Percentiles rank a stretch among this genome's conserved stretches.
Evolutionary conservation across 2,113 vertebrate species (phyloP).

Genomic region (Daubentonia madagascariensis): DNA sequence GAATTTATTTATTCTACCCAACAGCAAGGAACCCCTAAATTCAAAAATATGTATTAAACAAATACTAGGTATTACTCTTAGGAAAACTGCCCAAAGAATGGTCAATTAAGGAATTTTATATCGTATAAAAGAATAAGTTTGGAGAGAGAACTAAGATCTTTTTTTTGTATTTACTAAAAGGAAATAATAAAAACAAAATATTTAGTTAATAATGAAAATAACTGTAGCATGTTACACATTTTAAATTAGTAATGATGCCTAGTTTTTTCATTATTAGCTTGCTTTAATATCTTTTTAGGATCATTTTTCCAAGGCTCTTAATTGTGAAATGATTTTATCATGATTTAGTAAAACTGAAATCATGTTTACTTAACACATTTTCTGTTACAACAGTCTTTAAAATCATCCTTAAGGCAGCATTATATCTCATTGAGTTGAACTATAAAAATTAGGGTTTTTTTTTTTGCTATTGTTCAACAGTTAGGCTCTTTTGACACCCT

Average conservation of each 20-base stretch:
- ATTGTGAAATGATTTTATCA: neutral
- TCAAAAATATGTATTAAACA: neutral
- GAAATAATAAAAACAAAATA: neutral
- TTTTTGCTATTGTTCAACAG: neutral
- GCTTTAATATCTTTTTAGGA: neutral
- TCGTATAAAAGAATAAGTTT: neutral
- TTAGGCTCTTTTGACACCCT: neutral
- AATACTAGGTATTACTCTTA: neutral
- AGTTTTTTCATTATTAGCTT: neutral
- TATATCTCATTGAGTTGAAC: neutral
- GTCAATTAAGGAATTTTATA: neutral
- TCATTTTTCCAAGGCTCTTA: neutral
- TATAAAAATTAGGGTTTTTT: neutral
- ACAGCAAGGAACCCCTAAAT: neutral
- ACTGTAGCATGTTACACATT: neutral
- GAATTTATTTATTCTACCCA: neutral
- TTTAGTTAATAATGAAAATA: conserved; percentile 1
- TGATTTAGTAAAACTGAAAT: neutral
- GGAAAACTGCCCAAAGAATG: neutral
- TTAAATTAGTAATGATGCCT: neutral
- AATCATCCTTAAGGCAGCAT: neutral
- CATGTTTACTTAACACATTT: neutral
- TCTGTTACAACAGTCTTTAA: neutral
- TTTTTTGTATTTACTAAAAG: neutral
- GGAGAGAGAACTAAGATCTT: neutral